Conservation (phyloP, 2,888 invertebrate genomes). For the Strigamia maritima region DNA sequence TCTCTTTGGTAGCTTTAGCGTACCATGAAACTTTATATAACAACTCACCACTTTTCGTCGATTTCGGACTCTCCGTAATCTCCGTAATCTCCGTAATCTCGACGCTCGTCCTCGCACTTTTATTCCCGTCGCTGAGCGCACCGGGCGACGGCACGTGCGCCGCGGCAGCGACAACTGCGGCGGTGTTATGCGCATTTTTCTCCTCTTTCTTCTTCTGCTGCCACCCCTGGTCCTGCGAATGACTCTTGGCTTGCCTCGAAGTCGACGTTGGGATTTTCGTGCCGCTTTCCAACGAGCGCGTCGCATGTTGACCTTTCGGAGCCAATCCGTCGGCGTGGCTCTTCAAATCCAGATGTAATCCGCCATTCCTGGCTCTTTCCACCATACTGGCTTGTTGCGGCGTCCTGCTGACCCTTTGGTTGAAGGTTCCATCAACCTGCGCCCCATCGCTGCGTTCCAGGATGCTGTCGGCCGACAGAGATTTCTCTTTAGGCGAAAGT, state of each 20-base stretch:
- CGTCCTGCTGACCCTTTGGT: background rate
- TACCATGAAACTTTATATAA: no score
- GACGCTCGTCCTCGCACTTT: no score
- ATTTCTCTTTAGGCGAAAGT: conserved; percentile 43
- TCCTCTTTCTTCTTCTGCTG: conserved; percentile 36
- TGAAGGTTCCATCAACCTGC: conserved; percentile 42
- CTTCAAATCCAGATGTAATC: conserved; percentile 16
- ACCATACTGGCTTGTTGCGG: conserved; percentile 25
- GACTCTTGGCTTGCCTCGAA: background rate
- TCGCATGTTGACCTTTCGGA: background rate
- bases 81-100: no score
- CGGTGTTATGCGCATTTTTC: conserved; percentile 37
- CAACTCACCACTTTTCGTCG: background rate
- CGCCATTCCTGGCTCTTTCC: background rate
- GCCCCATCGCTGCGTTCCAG: conserved; percentile 45
- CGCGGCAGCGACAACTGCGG: conserved; percentile 30
- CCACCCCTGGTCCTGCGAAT: background rate
- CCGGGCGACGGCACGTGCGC: background rate
- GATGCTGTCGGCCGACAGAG: conserved; percentile 41
- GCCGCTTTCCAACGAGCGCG: background rate
- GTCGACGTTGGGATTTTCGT: background rate
- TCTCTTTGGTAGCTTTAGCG: no score
- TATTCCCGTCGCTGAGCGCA: background rate
- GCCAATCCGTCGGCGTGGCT: background rate
- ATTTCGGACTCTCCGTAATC: background rate